Conservation (phyloP, 2,113 vertebrate genomes). For the Sigmodon hispidus region DNA sequence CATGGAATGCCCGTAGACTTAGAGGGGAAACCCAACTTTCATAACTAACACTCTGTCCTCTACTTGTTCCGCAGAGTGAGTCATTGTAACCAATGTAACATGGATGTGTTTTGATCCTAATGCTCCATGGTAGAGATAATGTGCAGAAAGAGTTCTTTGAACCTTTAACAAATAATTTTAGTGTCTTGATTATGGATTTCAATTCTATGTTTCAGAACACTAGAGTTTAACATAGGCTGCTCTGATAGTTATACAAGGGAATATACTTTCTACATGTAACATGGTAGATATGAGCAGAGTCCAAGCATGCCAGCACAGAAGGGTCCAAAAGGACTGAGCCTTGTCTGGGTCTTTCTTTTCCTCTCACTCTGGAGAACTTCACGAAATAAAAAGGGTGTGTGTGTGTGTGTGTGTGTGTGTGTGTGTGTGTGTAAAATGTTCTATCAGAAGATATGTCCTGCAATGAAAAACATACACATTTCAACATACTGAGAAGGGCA, state of each 20-base stretch:
- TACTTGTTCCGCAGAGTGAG: not conserved
- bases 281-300: not conserved
- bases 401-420: not conserved
- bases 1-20: not conserved
- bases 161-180: too few species aligned
- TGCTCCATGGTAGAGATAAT: not conserved
- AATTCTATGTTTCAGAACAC: too few species aligned
- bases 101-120: not conserved
- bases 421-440: not conserved
- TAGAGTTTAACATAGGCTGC: not conserved
- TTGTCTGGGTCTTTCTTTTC: not conserved
- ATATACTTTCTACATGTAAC: not conserved
- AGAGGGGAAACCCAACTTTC: not conserved
- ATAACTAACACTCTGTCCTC: not conserved
- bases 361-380: not conserved
- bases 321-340: not conserved
- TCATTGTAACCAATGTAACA: not conserved
- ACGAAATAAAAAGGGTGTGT: not conserved
- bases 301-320: too few species aligned
- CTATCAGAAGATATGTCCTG: not conserved
- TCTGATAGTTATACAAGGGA: not conserved
- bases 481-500: not conserved
- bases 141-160: too few species aligned
- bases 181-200: too few species aligned
- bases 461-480: not conserved